Evolutionary conservation across 2,888 invertebrate genomes (phyloP).

Genomic region (Sarcophaga rosellei): DNA sequence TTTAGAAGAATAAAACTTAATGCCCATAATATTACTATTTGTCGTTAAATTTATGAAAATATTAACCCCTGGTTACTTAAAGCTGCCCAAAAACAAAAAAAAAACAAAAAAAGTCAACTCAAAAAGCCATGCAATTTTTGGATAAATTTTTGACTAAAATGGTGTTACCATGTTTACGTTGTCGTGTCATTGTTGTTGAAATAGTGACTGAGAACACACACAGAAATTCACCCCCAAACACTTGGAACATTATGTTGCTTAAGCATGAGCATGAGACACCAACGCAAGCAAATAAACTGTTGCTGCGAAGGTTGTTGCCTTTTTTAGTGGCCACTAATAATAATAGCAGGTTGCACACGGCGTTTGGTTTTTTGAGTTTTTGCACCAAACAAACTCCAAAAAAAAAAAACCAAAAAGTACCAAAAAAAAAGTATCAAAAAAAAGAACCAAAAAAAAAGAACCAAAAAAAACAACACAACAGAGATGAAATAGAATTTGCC

Average conservation of each 20-base stretch:
- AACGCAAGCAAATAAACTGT: slow-evolving; percentile 20
- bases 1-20: not conserved
- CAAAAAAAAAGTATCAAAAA: not conserved
- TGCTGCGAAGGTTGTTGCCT: slow-evolving; percentile 58
- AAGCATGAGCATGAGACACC: too few species aligned
- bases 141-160: too few species aligned
- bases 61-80: not conserved
- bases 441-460: slow-evolving; percentile 9
- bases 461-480: slow-evolving; percentile 19
- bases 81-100: not conserved
- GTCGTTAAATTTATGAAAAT: not conserved
- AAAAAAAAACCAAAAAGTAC: slow-evolving; percentile 15
- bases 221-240: too few species aligned
- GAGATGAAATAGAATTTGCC: slow-evolving; percentile 44
- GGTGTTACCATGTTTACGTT: not conserved
- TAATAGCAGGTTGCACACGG: slow-evolving; percentile 62
- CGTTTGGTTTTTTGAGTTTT: slow-evolving; percentile 23
- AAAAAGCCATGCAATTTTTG: too few species aligned
- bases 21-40: not conserved
- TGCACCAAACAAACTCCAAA: not conserved
- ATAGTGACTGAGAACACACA: not conserved
- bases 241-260: too few species aligned
- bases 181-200: not conserved
- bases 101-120: too few species aligned
- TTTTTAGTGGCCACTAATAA: slow-evolving; percentile 62